phyloP scores from a whole-genome alignment of 2,888 invertebrate genomes.

The Oligia fasciuncula region DNA sequence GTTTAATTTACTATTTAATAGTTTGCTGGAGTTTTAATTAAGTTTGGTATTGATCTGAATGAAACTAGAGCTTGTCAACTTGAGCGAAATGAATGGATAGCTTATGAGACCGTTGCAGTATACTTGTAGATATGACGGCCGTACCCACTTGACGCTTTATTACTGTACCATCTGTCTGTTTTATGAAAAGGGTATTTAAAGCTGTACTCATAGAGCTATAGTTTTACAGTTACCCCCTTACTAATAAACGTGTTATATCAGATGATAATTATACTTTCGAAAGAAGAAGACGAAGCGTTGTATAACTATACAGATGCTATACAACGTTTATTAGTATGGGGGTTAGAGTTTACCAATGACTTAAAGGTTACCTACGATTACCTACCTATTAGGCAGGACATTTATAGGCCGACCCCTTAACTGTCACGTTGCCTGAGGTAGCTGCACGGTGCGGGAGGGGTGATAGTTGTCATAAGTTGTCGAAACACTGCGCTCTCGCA shows the following conservation, averaged over 20 bases:
- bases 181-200: slow-evolving; percentile 15
- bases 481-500: too few species aligned
- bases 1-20: slow-evolving; percentile 37
- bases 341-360: neutral
- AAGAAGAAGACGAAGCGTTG: too few species aligned
- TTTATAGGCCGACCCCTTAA: too few species aligned
- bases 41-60: slow-evolving; percentile 40
- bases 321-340: too few species aligned
- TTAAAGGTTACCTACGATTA: neutral
- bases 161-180: neutral
- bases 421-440: too few species aligned
- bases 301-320: too few species aligned
- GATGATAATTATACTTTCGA: too few species aligned
- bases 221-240: neutral
- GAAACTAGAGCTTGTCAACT: slow-evolving; percentile 35
- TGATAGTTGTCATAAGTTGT: too few species aligned
- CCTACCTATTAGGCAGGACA: too few species aligned
- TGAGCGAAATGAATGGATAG: slow-evolving; percentile 30
- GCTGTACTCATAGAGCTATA: slow-evolving; percentile 1
- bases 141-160: slow-evolving; percentile 2
- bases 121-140: neutral
- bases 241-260: too few species aligned
- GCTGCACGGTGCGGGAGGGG: too few species aligned
- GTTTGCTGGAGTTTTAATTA: slow-evolving; percentile 54
- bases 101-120: slow-evolving; percentile 22